phyloP scores from a whole-genome alignment of 2,797 vertebrate genomes.

The Parambassis ranga region DNA sequence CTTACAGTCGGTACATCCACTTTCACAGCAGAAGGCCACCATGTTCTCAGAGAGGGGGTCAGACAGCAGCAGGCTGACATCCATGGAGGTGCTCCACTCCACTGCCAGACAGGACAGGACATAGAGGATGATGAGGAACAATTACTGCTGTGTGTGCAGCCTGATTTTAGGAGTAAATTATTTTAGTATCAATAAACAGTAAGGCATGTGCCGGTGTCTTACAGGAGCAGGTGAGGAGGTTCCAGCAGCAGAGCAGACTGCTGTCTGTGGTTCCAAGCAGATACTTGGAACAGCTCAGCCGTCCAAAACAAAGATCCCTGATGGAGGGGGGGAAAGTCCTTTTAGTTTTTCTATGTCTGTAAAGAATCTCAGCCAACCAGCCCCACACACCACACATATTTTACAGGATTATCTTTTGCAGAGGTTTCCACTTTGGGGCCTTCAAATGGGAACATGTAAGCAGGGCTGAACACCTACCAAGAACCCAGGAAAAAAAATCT shows the following conservation, averaged over 20 bases:
- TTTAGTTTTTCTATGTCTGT: background rate
- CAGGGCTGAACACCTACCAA: constrained; percentile 16
- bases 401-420: constrained; percentile 62
- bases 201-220: constrained; percentile 52
- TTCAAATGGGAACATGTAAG: constrained; percentile 19
- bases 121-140: no score
- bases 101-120: constrained; percentile 72
- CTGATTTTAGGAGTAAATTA: no score
- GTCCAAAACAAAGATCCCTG: constrained; percentile 94
- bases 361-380: constrained; percentile 11
- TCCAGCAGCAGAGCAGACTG: constrained; percentile 93
- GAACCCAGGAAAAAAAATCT: background rate
- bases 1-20: constrained; percentile 86
- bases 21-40: constrained; percentile 83
- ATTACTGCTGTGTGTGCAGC: no score
- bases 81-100: constrained; percentile 92
- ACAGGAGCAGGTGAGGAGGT: constrained; percentile 94
- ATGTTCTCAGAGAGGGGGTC: constrained; percentile 91
- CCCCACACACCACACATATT: constrained; percentile 43
- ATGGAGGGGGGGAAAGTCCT: constrained; percentile 23
- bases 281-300: constrained; percentile 90
- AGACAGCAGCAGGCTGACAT: constrained; percentile 79
- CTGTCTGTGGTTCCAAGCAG: constrained; percentile 86
- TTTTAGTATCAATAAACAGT: no score
- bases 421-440: constrained; percentile 19